Percentiles rank a stretch among this genome's conserved stretches.
Conservation (phyloP, 2,888 invertebrate genomes). For the Campopleginae sp. region DNA sequence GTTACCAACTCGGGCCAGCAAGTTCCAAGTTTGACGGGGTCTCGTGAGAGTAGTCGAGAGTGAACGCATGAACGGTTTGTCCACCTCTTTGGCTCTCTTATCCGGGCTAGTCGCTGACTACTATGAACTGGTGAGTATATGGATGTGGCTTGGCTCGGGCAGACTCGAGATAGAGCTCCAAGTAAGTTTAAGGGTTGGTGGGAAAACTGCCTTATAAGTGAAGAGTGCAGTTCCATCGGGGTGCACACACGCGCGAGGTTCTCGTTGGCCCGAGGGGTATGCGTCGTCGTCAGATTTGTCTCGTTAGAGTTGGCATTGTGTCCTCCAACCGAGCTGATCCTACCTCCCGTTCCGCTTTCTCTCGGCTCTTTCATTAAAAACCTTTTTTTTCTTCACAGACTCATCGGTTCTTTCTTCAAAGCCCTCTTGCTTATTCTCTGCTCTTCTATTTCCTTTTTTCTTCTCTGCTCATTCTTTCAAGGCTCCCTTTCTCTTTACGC, state of each 20-base stretch:
- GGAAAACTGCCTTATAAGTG: slow-evolving; percentile 65
- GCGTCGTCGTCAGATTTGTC: slow-evolving; percentile 83
- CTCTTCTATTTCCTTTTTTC: slow-evolving; percentile 69
- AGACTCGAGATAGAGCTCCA: slow-evolving; percentile 45
- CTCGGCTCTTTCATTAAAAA: slow-evolving; percentile 60
- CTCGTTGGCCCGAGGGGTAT: slow-evolving; percentile 64
- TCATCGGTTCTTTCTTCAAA: slow-evolving; percentile 27
- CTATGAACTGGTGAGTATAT: slow-evolving; percentile 26
- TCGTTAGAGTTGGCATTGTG: slow-evolving; percentile 83
- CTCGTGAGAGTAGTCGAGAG: slow-evolving; percentile 43
- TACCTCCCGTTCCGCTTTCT: slow-evolving; percentile 51
- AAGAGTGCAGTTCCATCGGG: slow-evolving; percentile 47
- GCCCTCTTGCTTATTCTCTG: slow-evolving; percentile 25
- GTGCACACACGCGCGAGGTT: slow-evolving; percentile 16
- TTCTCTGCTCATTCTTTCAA: slow-evolving; percentile 34
- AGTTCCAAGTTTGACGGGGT: slow-evolving; percentile 56
- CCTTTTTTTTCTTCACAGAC: slow-evolving; percentile 37
- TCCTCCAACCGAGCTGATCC: slow-evolving; percentile 77
- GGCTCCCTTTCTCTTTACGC: slow-evolving; percentile 36
- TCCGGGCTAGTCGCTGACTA: slow-evolving; percentile 37
- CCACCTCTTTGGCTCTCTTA: slow-evolving; percentile 56
- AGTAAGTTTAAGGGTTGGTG: slow-evolving; percentile 67
- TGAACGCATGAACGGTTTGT: slow-evolving; percentile 52
- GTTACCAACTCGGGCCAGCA: slow-evolving; percentile 29
- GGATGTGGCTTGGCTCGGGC: slow-evolving; percentile 38